These are phyloP conservation scores for Ptychochromis oligacanthus DNA, from an alignment of 2,113 vertebrate genomes.

Conservation along the genomic window DNA sequence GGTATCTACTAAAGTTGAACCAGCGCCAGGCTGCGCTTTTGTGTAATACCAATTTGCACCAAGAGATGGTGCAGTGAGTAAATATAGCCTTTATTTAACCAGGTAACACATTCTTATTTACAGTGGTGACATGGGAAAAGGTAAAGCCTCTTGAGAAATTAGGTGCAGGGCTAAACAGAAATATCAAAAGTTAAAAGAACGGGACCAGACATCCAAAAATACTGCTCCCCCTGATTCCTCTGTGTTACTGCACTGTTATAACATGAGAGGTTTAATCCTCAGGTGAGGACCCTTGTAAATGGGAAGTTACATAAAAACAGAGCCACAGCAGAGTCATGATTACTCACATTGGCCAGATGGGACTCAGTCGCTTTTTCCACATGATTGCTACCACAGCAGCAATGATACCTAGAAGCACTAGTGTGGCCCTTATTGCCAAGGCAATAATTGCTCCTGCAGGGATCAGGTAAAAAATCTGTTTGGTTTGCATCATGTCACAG, in stretches of 20 bases:
- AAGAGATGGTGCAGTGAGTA: too few species aligned
- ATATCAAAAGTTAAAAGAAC: too few species aligned
- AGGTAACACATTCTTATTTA: too few species aligned
- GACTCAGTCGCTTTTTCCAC: constrained; percentile 57
- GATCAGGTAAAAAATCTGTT: not conserved
- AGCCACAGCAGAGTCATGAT: fast-evolving
- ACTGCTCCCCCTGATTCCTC: too few species aligned
- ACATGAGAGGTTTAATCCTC: too few species aligned
- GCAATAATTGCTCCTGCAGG: constrained; percentile 49
- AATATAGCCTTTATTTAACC: too few species aligned
- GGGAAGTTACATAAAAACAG: too few species aligned
- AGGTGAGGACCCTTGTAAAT: too few species aligned
- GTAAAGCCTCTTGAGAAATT: too few species aligned
- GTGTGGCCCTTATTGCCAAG: constrained; percentile 30
- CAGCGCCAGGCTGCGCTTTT: not conserved
- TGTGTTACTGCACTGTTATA: constrained; percentile 42
- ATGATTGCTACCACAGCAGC: constrained; percentile 24
- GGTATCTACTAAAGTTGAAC: not conserved
- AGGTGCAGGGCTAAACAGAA: too few species aligned
- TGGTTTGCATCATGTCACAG: not conserved
- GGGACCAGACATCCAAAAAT: too few species aligned
- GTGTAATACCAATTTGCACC: not conserved
- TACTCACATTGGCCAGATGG: constrained; percentile 58
- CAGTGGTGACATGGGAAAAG: too few species aligned
- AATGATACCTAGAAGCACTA: constrained; percentile 58